phyloP scores from a whole-genome alignment of 2,888 invertebrate genomes.

The Ectemnius lituratus region DNA sequence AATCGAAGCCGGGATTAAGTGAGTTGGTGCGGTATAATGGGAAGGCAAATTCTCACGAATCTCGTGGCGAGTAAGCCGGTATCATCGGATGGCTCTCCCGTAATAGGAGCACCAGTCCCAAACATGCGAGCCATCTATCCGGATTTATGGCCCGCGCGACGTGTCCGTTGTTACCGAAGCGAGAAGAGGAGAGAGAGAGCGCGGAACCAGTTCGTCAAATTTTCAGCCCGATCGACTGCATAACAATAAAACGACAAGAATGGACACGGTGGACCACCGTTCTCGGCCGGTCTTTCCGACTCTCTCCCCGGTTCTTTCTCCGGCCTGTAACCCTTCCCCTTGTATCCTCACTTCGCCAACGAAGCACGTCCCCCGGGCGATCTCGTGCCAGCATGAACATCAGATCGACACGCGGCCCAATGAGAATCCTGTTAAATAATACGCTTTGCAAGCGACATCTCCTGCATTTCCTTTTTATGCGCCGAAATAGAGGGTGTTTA shows the following conservation, averaged over 20 bases:
- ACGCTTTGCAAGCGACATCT: too few relatives aligned
- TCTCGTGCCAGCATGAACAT: constrained; percentile 4
- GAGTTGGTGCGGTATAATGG: not conserved
- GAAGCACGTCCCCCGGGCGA: constrained; percentile 11
- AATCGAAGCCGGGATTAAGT: too few relatives aligned
- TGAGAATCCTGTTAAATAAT: constrained; percentile 11
- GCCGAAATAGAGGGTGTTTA: too few relatives aligned
- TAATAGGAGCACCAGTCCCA: constrained; percentile 38
- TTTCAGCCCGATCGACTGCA: constrained; percentile 69
- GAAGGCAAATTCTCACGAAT: constrained; percentile 34
- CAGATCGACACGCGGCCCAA: constrained; percentile 10
- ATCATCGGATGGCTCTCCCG: constrained; percentile 26
- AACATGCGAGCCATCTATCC: constrained; percentile 42
- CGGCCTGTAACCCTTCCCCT: constrained; percentile 16
- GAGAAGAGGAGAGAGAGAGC: constrained; percentile 47
- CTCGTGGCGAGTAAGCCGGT: constrained; percentile 28
- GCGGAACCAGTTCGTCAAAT: constrained; percentile 69
- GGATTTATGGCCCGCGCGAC: constrained; percentile 38
- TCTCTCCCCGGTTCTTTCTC: constrained; percentile 18
- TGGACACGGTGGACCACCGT: constrained; percentile 63
- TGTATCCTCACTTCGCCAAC: constrained; percentile 9
- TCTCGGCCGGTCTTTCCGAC: constrained; percentile 18
- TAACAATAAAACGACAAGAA: constrained; percentile 71
- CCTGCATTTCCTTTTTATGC: too few relatives aligned
- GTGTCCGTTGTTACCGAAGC: constrained; percentile 39